Conservation (phyloP, 2,888 invertebrate genomes). For the Trilocha varians region DNA sequence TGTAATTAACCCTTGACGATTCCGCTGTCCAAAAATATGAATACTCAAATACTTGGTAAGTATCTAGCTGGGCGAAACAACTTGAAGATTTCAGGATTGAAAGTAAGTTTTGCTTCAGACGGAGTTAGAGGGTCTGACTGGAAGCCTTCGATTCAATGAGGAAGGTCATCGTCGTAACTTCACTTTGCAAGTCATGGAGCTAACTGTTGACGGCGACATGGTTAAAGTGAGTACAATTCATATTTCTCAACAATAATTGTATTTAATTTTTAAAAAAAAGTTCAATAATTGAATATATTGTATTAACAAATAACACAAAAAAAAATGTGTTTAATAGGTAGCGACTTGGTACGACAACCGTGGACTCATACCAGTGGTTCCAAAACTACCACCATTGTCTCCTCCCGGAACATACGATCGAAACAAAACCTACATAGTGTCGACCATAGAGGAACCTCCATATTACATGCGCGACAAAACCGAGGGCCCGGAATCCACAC, state of each 20-base stretch:
- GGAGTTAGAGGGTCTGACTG: slow-evolving; percentile 90
- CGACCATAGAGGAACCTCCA: slow-evolving; percentile 89
- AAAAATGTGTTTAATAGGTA: slow-evolving; percentile 60
- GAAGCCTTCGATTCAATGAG: slow-evolving; percentile 89
- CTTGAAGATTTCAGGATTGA: not conserved
- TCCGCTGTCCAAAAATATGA: slow-evolving; percentile 19
- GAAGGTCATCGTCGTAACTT: slow-evolving; percentile 89
- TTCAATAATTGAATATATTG: not conserved
- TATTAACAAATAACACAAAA: not conserved
- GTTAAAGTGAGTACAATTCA: slow-evolving; percentile 82
- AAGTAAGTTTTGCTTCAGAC: slow-evolving; percentile 75
- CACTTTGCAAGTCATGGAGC: slow-evolving; percentile 89
- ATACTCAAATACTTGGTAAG: slow-evolving; percentile 9
- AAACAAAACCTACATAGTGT: slow-evolving; percentile 89
- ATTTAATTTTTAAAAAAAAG: too few relatives aligned
- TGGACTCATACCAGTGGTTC: slow-evolving; percentile 81
- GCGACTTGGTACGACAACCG: slow-evolving; percentile 89
- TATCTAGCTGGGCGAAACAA: slow-evolving; percentile 11
- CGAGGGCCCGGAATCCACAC: slow-evolving; percentile 76
- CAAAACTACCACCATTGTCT: slow-evolving; percentile 79
- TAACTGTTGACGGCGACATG: slow-evolving; percentile 91
- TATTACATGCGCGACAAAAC: slow-evolving; percentile 85
- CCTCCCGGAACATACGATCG: slow-evolving; percentile 79
- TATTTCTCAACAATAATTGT: too few relatives aligned
- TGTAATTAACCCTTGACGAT: slow-evolving; percentile 32